A percentile compares a stretch with the other conserved stretches of the same genome.
phyloP scores from a whole-genome alignment of 2,797 vertebrate genomes.

The Leuciscus waleckii region DNA sequence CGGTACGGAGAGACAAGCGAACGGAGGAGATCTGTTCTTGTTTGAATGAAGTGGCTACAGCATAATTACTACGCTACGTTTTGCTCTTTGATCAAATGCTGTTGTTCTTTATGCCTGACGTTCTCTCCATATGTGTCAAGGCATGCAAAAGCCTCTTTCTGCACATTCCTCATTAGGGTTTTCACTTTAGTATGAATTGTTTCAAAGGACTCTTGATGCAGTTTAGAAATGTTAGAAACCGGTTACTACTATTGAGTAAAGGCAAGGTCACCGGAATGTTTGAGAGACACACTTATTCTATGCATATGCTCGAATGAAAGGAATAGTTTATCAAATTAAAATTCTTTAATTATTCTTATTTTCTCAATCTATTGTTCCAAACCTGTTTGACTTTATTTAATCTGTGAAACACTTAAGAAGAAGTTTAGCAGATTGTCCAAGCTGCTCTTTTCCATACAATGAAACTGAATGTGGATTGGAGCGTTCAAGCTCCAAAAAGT shows the following conservation, averaged over 20 bases:
- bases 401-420: background rate
- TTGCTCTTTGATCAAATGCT: conserved; percentile 68
- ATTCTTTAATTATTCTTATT: background rate
- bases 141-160: conserved; percentile 45
- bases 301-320: background rate
- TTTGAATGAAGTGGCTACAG: conserved; percentile 65
- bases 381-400: background rate
- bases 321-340: background rate
- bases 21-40: conserved; percentile 55
- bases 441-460: conserved; percentile 6
- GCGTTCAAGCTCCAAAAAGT: background rate
- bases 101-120: conserved; percentile 59
- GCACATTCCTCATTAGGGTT: conserved; percentile 28
- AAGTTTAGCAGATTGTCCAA: conserved; percentile 1
- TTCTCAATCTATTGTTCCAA: background rate
- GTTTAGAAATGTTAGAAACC: background rate
- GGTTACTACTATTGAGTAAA: background rate
- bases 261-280: background rate
- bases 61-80: conserved; percentile 65
- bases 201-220: background rate
- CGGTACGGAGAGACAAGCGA: conserved; percentile 45
- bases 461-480: background rate
- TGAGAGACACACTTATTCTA: background rate
- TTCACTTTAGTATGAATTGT: conserved; percentile 20
- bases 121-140: conserved; percentile 55